Evolutionary conservation across 2,797 vertebrate genomes (phyloP), one percentile per base, ranked within the genome.

Genomic region (Moxostoma hubbsi): DNA sequence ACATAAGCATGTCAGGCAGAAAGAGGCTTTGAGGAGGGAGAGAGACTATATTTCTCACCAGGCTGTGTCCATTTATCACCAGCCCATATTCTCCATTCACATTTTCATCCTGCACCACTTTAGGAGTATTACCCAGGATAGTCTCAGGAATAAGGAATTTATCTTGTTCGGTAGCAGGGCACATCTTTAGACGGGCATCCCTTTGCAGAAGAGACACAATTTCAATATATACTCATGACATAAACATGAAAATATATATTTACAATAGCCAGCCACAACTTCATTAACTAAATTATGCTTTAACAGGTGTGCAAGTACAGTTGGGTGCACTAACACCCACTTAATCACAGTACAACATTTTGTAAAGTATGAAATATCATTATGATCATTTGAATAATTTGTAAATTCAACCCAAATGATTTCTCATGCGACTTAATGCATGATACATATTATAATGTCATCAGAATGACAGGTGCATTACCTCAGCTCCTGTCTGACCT

Each of bases 1-100:
- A 45, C 50, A 74, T 64, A 12, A 43, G 4, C 49, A 54, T 49
- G 45, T 54, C 2, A 74, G 51, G 51, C 45, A 64, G 54, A 64
- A 11, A n/a, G 9, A 49, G 7, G n/a, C 1, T 46, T 13, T 49
- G 36, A 18, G 6, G 7, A 50, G 73, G 2, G 57, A 45, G 4
- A 63, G 24, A 72, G 9, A 18, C 6, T 5, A 15, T 53, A 16
- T 64, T 45, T 82, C 79, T 82, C 91, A 99, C 98, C 97, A 99
- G 92, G 82, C 96, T 98, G 88, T 95, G 95, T 73, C 98, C 98
- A 0, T 92, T 96, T 92, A 99, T 96, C 62, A 99, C 90, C 55
- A 99, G 91, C 68, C 97, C 98, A 0, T 96, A 98, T 43, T 95
- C 94, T 57, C 94, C 94, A 0, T 82, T 86, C 2, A 88, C 90